Conservation (phyloP, 2,113 vertebrate genomes). For the Eulacestoma nigropectus region DNA sequence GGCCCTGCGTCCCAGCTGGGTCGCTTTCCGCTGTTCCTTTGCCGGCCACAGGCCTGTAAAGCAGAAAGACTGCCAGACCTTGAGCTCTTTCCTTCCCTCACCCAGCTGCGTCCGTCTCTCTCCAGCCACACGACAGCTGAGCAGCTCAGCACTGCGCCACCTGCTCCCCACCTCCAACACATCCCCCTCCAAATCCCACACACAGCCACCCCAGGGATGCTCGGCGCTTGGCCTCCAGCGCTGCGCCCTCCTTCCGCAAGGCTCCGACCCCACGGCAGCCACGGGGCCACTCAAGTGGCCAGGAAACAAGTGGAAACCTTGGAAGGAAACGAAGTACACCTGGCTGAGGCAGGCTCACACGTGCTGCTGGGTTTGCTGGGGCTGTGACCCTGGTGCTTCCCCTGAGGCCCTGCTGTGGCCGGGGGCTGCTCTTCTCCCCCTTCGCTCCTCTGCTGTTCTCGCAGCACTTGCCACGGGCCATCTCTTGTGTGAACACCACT, state of each 20-base stretch:
- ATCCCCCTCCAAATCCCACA: not conserved
- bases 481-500: accelerated
- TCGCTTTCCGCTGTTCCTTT: not conserved
- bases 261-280: not conserved
- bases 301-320: not conserved
- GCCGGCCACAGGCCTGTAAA: constrained; percentile 14
- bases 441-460: accelerated
- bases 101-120: constrained; percentile 68
- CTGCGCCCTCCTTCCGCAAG: not conserved
- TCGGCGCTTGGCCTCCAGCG: not conserved
- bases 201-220: not conserved
- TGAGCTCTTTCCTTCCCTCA: constrained; percentile 10
- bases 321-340: not conserved
- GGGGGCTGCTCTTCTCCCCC: not conserved
- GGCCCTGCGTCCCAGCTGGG: not conserved
- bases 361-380: not conserved
- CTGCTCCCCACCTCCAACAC: constrained; percentile 67
- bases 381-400: not conserved
- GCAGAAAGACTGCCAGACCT: constrained; percentile 3
- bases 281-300: accelerated
- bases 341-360: accelerated
- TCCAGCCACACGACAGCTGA: constrained; percentile 68
- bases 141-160: constrained; percentile 72
- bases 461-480: not conserved
- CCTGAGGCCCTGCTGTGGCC: accelerated